Percentiles rank a stretch among this genome's conserved stretches.
Conservation (phyloP, 2,113 vertebrate species). For the Larimichthys crocea region DNA sequence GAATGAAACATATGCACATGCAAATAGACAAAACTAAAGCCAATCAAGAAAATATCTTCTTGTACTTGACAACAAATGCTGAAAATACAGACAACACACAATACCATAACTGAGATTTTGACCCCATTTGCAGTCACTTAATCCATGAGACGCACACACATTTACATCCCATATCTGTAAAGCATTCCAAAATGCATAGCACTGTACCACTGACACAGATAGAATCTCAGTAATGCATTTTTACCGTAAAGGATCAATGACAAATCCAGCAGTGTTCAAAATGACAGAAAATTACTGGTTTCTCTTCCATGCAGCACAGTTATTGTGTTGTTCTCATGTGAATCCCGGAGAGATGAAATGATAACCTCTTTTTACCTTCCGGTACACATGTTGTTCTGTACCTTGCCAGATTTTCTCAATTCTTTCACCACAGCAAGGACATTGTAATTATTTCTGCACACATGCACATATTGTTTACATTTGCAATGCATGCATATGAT, state of each 20-base stretch:
- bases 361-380: neutral
- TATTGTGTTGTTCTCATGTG: slow-evolving; percentile 1
- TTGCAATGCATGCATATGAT: neutral
- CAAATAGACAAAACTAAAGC: too few species aligned
- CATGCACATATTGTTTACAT: neutral
- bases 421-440: neutral
- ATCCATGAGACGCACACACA: neutral
- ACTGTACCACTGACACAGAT: neutral
- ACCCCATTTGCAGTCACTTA: neutral
- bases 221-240: slow-evolving; percentile 11
- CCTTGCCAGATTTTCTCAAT: neutral
- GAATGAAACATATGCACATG: neutral
- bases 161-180: neutral
- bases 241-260: slow-evolving; percentile 11
- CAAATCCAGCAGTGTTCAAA: neutral
- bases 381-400: neutral
- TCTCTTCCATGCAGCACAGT: neutral
- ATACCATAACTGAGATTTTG: neutral
- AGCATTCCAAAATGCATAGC: neutral
- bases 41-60: too few species aligned
- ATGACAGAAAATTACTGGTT: slow-evolving; percentile 23
- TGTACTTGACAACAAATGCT: too few species aligned
- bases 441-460: neutral
- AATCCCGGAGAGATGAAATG: slow-evolving; percentile 11
- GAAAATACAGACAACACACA: too few species aligned